Conservation (phyloP, 2,888 invertebrate species). For the Melanotus villosus region DNA sequence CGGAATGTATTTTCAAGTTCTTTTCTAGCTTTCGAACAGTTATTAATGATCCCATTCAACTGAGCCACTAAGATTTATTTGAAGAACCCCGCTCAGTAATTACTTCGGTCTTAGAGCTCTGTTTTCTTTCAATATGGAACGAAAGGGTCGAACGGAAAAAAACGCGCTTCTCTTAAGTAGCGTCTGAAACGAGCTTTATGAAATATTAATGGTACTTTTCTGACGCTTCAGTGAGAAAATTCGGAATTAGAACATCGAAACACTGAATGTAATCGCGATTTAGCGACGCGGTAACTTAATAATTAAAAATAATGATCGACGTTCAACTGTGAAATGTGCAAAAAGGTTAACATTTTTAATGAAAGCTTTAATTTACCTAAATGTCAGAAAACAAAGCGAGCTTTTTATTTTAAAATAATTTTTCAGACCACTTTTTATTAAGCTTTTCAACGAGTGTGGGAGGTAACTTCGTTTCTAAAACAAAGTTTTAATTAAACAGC, state of each 20-base stretch:
- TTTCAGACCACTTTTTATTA: too few relatives aligned
- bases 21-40: slow-evolving; percentile 38
- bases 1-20: slow-evolving; percentile 30
- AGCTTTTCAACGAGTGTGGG: too few relatives aligned
- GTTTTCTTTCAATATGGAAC: slow-evolving; percentile 24
- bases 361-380: too few relatives aligned
- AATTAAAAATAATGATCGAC: slow-evolving; percentile 1
- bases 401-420: too few relatives aligned
- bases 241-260: slow-evolving; percentile 2
- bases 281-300: background rate
- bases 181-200: slow-evolving; percentile 21
- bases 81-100: slow-evolving; percentile 40
- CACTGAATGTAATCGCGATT: background rate
- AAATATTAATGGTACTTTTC: slow-evolving; percentile 32
- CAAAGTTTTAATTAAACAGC: too few relatives aligned
- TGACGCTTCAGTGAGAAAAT: background rate
- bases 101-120: slow-evolving; percentile 23
- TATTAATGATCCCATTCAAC: slow-evolving; percentile 43
- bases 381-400: too few relatives aligned
- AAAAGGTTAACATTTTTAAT: background rate
- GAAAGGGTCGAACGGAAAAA: slow-evolving; percentile 26
- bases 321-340: background rate
- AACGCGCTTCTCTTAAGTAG: slow-evolving; percentile 16
- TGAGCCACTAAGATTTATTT: slow-evolving; percentile 41
- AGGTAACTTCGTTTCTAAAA: too few relatives aligned